Evolutionary conservation across 2,113 vertebrate genomes (phyloP), one percentile per base, ranked within the genome.

Genomic region (Rhabdornis inornatus): DNA sequence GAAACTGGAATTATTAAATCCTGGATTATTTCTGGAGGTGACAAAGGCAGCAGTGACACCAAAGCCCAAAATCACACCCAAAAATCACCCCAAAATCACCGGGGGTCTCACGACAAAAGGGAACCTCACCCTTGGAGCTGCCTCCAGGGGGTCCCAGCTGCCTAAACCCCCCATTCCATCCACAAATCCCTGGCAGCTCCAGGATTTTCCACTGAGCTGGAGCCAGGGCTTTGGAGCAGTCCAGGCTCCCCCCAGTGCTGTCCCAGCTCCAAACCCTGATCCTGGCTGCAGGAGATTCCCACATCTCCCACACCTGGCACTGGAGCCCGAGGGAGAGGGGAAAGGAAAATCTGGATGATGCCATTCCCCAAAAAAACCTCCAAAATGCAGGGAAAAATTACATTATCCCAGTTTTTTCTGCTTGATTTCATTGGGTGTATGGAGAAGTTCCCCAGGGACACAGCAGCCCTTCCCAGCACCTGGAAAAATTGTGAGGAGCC

Each of bases 361-460:
- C 49, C 7, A 7, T 9, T 52, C 0, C 6, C 52, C 25, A 33
- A 50, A 72, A 94, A 72, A 1, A 40, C 2, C 47, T 37, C 66
- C 30, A 68, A 65, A 94, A 64, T 3, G 4, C 1, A 28, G 0
- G 24, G 6, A 0, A 1, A 7, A 14, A 16, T 4, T 1, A 5
- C 12, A 28, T 63, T 40, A 39, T 30, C 40, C 37, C 35, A 3
- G 3, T 8, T 77, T 55, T 30, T 22, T 15, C 47, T 4, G 5
- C 30, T 22, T 49, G 50, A 8, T n/a, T 57, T 53, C 31, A 13
- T 3, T 47, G 35, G 15, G 5, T 16, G 25, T 5, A 3, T 1
- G 37, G 37, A 50, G 45, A 39, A 5, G 15, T 7, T 49, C 35
- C 69, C 79, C 56, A 37, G 52, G 52, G 75, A 70, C 20, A 28